Base-by-base conservation (phyloP, 2,797 vertebrate genomes). In the Pelobates cultripes region DNA sequence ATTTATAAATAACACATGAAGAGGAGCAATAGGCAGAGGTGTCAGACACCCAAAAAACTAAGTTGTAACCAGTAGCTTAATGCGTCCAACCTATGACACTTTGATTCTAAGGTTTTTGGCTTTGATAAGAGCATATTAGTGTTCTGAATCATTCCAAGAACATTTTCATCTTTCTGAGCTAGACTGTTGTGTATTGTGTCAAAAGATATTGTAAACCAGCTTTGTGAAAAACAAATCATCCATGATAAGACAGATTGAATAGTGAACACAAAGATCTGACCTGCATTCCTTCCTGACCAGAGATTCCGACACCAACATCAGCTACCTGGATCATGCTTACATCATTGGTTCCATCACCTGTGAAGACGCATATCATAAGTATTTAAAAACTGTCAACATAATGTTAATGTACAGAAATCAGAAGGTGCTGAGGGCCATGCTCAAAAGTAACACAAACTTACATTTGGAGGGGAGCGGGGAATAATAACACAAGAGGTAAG, bases 311-410 rank as follows among this genome's bases (percentile, higher is more conserved):
- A 0, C 98, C 98, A 69, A 99, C 96, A 60, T 99, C 98, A 4
- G 98, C 98, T 41, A 98, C 96, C 90, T 99, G 98, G 91, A 99
- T 99, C 98, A 99, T 99, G 91, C 97, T 99, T 91, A 99, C 98
- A 55, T 99, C 98, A 78, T 99, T 99, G 85, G 97, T 98, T 78
- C 98, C 98, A 2, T 99, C 98, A 89, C 98, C 98, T 99, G 86
- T 82, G 87, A 89, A 64, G 7, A 73, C 4, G 53, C 4, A 7
- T n/a, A 68, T 69, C 45, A 6, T 9, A n/a, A n/a, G n/a, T n/a
- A n/a, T n/a, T n/a, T n/a, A n/a, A n/a, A n/a, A n/a, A n/a, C n/a
- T n/a, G n/a, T n/a, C n/a, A n/a, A n/a, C n/a, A n/a, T n/a, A n/a
- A n/a, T n/a, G n/a, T n/a, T n/a, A n/a, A n/a, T n/a, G n/a, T n/a